Evolutionary conservation across 1,140 invertebrate genomes (phyloP).

Genomic region (Orius laevigatus): DNA sequence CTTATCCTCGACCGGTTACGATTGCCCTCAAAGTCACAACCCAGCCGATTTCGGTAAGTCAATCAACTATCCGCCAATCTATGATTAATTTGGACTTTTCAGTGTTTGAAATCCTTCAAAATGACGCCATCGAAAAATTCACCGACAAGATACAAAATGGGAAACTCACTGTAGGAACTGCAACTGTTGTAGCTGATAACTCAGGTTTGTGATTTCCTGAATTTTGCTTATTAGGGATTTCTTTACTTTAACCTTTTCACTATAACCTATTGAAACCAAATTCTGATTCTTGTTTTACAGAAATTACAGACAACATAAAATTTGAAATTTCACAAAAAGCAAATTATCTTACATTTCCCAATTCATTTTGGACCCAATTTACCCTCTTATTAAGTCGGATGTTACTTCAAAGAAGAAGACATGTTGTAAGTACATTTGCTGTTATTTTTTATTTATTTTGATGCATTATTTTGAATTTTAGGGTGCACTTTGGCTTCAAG

Average conservation of each 20-base stretch:
- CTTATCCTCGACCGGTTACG: slow-evolving; percentile 18
- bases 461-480: neutral
- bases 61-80: neutral
- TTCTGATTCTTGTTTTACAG: neutral
- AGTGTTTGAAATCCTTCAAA: slow-evolving; percentile 24
- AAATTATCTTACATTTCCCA: slow-evolving; percentile 23
- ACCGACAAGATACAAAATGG: slow-evolving; percentile 24
- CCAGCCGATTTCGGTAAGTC: slow-evolving; percentile 25
- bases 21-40: slow-evolving; percentile 29
- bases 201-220: neutral
- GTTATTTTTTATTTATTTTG: neutral
- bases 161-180: slow-evolving; percentile 18
- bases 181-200: slow-evolving; percentile 14
- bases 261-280: too few species aligned
- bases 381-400: slow-evolving; percentile 32
- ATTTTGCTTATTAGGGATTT: neutral
- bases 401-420: slow-evolving; percentile 34
- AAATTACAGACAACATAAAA: neutral
- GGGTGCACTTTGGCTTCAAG: slow-evolving; percentile 32
- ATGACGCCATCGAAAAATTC: slow-evolving; percentile 19
- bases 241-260: too few species aligned
- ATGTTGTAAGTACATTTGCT: slow-evolving; percentile 24
- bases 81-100: slow-evolving; percentile 5
- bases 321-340: slow-evolving; percentile 22
- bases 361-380: slow-evolving; percentile 35